Percentiles rank a stretch among this genome's conserved stretches.
Conservation (phyloP, 1,140 invertebrate species). For the Listronotus oregonensis region DNA sequence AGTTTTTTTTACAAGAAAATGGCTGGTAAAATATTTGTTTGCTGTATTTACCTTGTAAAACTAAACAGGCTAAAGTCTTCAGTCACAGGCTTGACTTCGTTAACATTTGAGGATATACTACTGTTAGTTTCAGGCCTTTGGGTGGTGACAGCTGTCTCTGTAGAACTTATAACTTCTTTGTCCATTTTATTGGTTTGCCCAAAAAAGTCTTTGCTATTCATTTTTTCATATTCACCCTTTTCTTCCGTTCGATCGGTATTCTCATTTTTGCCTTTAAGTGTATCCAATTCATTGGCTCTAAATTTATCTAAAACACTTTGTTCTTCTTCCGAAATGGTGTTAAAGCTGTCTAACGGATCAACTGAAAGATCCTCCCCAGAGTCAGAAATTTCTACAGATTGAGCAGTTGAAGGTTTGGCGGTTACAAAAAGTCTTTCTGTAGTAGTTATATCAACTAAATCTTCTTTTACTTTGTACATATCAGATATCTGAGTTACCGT, state of each 20-base stretch:
- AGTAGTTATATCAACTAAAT: conserved; percentile 43
- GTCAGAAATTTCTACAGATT: background rate
- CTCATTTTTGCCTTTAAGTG: background rate
- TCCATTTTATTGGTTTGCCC: background rate
- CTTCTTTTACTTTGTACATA: conserved; percentile 46
- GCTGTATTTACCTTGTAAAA: conserved; percentile 50
- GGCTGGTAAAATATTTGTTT: background rate
- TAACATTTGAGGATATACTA: conserved; percentile 8
- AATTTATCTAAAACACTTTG: conserved; percentile 43
- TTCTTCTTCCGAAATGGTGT: conserved; percentile 43
- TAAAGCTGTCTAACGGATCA: conserved; percentile 35
- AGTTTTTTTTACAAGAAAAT: background rate
- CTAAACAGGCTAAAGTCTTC: conserved; percentile 48
- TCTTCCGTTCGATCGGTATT: background rate
- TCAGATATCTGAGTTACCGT: conserved; percentile 11
- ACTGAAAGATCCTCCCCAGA: conserved; percentile 32
- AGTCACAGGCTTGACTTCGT: conserved; percentile 47
- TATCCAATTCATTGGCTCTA: background rate
- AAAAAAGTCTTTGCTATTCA: conserved; percentile 24
- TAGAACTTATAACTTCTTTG: background rate
- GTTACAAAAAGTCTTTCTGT: conserved; percentile 45
- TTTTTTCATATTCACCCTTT: conserved; percentile 21
- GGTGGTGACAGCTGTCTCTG: background rate
- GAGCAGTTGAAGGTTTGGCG: conserved; percentile 35
- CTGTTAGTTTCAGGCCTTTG: background rate